Evolutionary conservation across 2,113 vertebrate species (phyloP).

Genomic region (Hemiprocne comata): DNA sequence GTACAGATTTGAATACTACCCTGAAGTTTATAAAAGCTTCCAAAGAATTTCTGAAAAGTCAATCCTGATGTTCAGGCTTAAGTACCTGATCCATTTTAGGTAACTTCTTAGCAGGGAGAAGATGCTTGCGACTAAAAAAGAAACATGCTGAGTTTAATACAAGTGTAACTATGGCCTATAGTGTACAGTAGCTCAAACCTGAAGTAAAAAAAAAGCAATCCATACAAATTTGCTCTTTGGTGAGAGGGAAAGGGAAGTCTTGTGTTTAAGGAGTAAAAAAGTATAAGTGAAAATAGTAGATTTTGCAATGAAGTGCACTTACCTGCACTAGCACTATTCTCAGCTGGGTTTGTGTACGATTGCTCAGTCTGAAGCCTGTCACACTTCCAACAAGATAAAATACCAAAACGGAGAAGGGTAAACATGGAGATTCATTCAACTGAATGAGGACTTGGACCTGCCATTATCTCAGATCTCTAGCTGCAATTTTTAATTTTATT

Average conservation of each 20-base stretch:
- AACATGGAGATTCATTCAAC: neutral
- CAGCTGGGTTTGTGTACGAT: accelerated
- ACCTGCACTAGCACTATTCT: neutral
- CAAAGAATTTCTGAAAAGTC: neutral
- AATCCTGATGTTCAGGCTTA: neutral
- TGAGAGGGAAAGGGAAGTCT: neutral
- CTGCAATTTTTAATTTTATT: neutral
- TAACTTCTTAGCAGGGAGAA: neutral
- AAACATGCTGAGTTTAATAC: neutral
- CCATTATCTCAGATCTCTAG: neutral
- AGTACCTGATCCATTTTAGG: neutral
- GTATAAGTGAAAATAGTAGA: neutral
- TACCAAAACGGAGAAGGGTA: neutral
- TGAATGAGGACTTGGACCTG: neutral
- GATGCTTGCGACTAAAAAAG: neutral
- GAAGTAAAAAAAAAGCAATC: neutral
- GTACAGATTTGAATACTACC: neutral
- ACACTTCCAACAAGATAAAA: neutral
- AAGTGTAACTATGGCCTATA: neutral
- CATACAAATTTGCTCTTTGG: neutral
- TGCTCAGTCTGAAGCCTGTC: neutral
- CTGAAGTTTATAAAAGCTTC: neutral
- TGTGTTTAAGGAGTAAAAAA: neutral
- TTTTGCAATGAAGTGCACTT: neutral
- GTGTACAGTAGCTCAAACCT: neutral